Evolutionary conservation across 2,888 invertebrate species (phyloP), one percentile per base, ranked within the genome.

Genomic region (Cyclophora punctaria): DNA sequence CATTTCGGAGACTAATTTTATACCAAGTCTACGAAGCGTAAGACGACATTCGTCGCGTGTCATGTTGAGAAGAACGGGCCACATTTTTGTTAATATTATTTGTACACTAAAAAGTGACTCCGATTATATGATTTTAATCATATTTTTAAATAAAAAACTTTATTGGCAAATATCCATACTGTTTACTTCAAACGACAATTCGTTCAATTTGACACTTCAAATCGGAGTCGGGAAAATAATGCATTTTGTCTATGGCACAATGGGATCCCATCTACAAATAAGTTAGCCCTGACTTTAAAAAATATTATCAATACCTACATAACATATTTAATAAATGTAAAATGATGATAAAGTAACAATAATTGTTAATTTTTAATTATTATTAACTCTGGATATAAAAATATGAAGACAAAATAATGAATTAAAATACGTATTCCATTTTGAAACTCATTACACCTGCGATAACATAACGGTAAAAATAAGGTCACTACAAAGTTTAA

Each of bases 1-100:
- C 82, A 83, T 82, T 75, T 76, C 68, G 66, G 78, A 75, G 75
- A 83, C 85, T 83, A 83, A 83, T 83, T 83, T 78, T 86, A 86
- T 91, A 96, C 96, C 96, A 75, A 97, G 91, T 89, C 94, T 93
- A 73, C 97, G 92, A 75, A 97, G 92, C 88, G 93, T 93, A 75
- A 95, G 93, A 82, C 94, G 93, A 83, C 96, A 96, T 84, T 97
- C 96, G 85, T 96, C 96, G 78, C 93, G 93, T 69, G 94, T 93
- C 93, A 96, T 93, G 88, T 96, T 95, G 66, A 94, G 88, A 60
- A 93, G 89, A 83, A 92, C 87, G 60, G 95, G 95, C 93, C 89
- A 89, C 89, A 89, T 89, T 71, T 78, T 86, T 59, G 71, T 63
- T 65, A 59, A 68, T 71, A 73, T 70, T 57, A 68, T 66, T 66